A percentile compares a stretch with the other conserved stretches of the same genome.
Conservation (phyloP, 2,797 vertebrate species). For the Loriculus beryllinus region DNA sequence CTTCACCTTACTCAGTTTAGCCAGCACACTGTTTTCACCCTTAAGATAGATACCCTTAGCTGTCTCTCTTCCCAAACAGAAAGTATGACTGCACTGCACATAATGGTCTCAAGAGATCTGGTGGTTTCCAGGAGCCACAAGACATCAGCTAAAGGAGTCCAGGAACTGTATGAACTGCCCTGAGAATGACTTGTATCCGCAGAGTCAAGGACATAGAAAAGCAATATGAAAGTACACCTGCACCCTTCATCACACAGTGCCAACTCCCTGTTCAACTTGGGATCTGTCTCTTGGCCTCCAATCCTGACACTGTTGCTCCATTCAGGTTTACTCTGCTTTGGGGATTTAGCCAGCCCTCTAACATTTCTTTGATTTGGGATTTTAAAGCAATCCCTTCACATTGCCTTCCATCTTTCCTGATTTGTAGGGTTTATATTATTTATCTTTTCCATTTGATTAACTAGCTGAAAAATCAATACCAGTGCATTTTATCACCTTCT, state of each 20-base stretch:
- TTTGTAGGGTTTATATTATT: neutral
- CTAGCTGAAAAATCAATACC: conserved; percentile 26
- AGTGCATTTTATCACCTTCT: neutral
- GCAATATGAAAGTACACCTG: neutral
- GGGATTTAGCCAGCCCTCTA: neutral
- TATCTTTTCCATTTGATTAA: conserved; percentile 1
- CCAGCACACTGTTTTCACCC: neutral
- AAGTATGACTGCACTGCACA: neutral
- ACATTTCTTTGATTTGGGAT: neutral
- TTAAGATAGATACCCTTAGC: neutral
- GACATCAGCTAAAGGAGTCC: neutral
- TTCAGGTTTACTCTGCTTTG: neutral
- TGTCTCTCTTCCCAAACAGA: neutral
- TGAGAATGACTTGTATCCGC: neutral
- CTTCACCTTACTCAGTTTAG: neutral
- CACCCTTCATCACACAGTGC: neutral
- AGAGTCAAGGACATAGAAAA: neutral
- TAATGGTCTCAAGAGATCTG: accelerated
- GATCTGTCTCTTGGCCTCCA: neutral
- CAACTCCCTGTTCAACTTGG: neutral
- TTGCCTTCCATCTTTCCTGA: neutral
- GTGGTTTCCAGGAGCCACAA: neutral
- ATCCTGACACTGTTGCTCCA: neutral
- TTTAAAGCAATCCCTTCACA: neutral
- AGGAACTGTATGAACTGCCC: neutral